Percentiles rank a stretch among this genome's conserved stretches.
Conservation (phyloP, 2,113 vertebrate species). For the Lycaon pictus region DNA sequence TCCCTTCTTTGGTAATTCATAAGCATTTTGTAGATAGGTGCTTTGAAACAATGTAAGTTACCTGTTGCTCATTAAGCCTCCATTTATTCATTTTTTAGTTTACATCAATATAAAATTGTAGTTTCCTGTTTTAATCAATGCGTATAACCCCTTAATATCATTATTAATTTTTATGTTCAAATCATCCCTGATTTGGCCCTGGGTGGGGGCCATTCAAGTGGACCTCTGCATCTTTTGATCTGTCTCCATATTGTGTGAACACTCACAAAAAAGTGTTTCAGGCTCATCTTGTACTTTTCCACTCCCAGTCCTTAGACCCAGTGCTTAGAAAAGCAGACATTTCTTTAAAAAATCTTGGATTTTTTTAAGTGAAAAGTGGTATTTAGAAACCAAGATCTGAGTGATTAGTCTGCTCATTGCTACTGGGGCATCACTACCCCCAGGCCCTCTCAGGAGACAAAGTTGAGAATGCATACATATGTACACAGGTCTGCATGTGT, state of each 20-base stretch:
- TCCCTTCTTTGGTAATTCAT: background rate
- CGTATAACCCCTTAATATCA: background rate
- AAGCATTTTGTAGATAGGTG: background rate
- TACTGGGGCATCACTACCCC: background rate
- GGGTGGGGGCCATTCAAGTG: background rate
- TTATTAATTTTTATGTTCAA: background rate
- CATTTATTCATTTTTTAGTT: background rate
- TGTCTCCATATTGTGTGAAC: background rate
- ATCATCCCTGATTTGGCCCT: background rate
- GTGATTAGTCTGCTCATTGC: background rate
- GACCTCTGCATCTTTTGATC: background rate
- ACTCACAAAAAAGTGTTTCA: background rate
- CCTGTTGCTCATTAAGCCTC: background rate
- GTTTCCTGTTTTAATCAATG: background rate
- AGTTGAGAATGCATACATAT: background rate
- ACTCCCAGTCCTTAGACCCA: background rate
- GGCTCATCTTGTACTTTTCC: background rate
- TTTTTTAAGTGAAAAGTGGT: background rate
- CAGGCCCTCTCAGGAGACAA: background rate
- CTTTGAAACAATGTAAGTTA: background rate
- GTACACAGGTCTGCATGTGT: fast-evolving
- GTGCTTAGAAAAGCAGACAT: background rate
- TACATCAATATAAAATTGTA: background rate
- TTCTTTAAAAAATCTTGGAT: background rate
- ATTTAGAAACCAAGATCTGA: background rate